Conservation (phyloP, 2,113 vertebrate genomes). For the Penelope pileata region DNA sequence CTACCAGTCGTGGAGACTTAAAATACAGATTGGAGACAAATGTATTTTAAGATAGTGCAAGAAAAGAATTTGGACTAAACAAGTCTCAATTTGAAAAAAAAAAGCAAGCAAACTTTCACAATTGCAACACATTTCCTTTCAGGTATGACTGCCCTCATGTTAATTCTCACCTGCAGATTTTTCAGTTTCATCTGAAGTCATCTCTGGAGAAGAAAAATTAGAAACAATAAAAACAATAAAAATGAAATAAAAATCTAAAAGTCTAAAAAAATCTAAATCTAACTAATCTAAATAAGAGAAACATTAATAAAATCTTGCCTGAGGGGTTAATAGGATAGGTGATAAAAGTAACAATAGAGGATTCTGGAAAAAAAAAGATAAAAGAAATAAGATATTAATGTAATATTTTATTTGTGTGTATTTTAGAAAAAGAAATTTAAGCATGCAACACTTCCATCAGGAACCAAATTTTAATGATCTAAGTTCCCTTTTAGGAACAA, state of each 20-base stretch:
- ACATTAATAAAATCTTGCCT: conserved; percentile 67
- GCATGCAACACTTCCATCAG: neutral
- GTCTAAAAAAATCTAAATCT: neutral
- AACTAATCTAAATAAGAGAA: conserved; percentile 36
- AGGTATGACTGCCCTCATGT: neutral
- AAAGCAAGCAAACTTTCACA: neutral
- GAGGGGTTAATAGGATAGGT: conserved; percentile 56
- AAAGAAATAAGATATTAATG: neutral
- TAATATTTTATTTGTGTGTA: neutral
- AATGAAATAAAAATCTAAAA: conserved; percentile 23
- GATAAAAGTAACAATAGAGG: conserved; percentile 58
- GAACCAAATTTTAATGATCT: neutral
- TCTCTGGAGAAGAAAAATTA: conserved; percentile 44
- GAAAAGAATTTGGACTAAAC: neutral
- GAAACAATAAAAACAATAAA: neutral
- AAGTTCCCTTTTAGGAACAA: neutral
- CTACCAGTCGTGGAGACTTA: neutral
- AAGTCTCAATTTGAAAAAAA: neutral
- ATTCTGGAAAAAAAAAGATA: conserved; percentile 20
- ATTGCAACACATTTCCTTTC: neutral
- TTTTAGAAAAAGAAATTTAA: neutral
- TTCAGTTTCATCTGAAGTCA: conserved; percentile 62
- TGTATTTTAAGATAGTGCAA: neutral
- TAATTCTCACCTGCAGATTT: conserved; percentile 70
- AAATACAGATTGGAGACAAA: neutral